phyloP scores from a whole-genome alignment of 2,113 vertebrate species.

The Corydoras maculifer region DNA sequence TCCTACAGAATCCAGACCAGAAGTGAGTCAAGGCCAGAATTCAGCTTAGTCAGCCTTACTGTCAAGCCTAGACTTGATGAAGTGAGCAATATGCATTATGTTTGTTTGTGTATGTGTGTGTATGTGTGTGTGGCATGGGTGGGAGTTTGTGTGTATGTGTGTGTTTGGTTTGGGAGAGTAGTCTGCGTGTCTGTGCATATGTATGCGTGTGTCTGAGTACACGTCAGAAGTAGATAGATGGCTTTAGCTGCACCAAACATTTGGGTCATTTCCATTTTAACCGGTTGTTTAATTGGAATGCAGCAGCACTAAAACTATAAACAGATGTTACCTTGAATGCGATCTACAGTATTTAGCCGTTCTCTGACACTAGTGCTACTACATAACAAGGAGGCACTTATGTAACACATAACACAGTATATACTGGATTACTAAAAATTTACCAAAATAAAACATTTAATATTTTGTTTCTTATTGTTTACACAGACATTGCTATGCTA shows the following conservation, averaged over 20 bases:
- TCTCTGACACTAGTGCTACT: no score
- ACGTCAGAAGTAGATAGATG: neutral
- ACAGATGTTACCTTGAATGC: neutral
- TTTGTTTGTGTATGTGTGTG: neutral
- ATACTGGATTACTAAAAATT: no score
- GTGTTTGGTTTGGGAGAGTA: neutral
- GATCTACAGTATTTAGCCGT: neutral
- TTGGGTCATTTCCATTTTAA: neutral
- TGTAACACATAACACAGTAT: no score
- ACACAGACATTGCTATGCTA: no score
- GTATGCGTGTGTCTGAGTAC: neutral
- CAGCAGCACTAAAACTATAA: neutral
- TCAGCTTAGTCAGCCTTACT: constrained; percentile 4
- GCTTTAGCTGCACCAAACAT: neutral
- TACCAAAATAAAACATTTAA: no score
- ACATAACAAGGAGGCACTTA: no score
- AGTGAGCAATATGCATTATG: constrained; percentile 7
- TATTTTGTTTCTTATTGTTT: no score
- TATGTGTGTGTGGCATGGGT: no score
- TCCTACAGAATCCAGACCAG: constrained; percentile 11
- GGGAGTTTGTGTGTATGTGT: neutral
- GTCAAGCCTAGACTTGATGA: constrained; percentile 10
- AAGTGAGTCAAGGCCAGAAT: constrained; percentile 15
- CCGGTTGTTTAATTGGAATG: neutral
- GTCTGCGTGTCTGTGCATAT: neutral